phyloP scores from a whole-genome alignment of 2,888 invertebrate species.

The Nasonovia ribisnigri region DNA sequence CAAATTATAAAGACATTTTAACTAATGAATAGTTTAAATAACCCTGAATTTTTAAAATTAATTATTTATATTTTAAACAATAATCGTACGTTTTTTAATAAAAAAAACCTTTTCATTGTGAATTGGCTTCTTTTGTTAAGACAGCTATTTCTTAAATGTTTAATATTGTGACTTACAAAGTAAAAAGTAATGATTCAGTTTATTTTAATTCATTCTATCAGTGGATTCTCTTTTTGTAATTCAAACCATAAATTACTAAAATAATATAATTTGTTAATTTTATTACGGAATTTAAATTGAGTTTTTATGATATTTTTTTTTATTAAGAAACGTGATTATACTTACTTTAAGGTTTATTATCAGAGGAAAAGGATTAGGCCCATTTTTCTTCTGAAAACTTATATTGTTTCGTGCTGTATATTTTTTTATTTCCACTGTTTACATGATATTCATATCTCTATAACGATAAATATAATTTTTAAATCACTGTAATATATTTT shows the following conservation, averaged over 20 bases:
- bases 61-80: not conserved
- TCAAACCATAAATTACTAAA: not conserved
- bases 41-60: not conserved
- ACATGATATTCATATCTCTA: not conserved
- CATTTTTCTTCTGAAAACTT: not conserved
- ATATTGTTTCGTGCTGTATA: not conserved
- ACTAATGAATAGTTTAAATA: not conserved
- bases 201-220: not conserved
- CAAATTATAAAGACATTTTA: not conserved
- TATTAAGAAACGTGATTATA: not conserved
- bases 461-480: not conserved
- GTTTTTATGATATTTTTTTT: not conserved
- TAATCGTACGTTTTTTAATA: not conserved
- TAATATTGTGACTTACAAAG: not conserved
- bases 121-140: not conserved
- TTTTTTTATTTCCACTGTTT: not conserved
- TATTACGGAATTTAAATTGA: not conserved
- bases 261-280: not conserved
- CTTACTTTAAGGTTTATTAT: not conserved
- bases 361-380: not conserved
- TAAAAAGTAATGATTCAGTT: not conserved
- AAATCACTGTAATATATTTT: not conserved
- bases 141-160: not conserved
- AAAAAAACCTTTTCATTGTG: not conserved
- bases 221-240: not conserved